Evolutionary conservation across 2,888 invertebrate species (phyloP).

Genomic region (Thereva unica): DNA sequence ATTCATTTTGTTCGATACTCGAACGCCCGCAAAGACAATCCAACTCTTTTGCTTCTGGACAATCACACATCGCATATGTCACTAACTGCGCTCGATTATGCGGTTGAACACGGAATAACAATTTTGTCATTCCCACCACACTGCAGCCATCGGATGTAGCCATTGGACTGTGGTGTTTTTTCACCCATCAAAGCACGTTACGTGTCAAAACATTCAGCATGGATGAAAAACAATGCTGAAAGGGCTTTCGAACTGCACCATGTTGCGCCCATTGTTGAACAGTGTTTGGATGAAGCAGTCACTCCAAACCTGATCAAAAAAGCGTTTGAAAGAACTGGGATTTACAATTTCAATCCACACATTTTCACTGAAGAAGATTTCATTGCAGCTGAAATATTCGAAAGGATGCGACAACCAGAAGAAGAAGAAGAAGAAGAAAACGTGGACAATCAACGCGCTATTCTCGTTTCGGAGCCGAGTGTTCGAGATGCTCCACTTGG

Average conservation of each 20-base stretch:
- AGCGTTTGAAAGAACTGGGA: not conserved
- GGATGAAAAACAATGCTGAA: not conserved
- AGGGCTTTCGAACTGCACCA: not conserved
- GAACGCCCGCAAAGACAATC: not conserved
- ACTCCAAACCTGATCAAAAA: not conserved
- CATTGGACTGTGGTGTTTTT: slow-evolving; percentile 9
- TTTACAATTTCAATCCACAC: too few species aligned
- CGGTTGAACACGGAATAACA: slow-evolving; percentile 46
- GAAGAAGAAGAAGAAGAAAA: too few species aligned
- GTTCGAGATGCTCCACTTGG: too few species aligned
- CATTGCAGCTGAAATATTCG: too few species aligned
- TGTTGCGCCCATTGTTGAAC: not conserved
- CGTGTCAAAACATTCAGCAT: not conserved
- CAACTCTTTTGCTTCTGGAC: slow-evolving; percentile 41
- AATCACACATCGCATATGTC: slow-evolving; percentile 45
- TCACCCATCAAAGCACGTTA: not conserved
- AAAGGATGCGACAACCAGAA: too few species aligned
- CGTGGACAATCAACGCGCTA: too few species aligned
- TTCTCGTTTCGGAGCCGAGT: too few species aligned
- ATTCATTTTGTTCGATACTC: slow-evolving; percentile 10
- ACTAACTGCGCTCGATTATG: slow-evolving; percentile 44
- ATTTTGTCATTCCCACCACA: slow-evolving; percentile 15
- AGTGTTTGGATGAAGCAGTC: slow-evolving; percentile 3
- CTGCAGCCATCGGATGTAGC: slow-evolving; percentile 15
- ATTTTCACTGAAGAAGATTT: too few species aligned